Base-by-base conservation (phyloP, 2,888 invertebrate species). In the Ormyrus pomaceus region DNA sequence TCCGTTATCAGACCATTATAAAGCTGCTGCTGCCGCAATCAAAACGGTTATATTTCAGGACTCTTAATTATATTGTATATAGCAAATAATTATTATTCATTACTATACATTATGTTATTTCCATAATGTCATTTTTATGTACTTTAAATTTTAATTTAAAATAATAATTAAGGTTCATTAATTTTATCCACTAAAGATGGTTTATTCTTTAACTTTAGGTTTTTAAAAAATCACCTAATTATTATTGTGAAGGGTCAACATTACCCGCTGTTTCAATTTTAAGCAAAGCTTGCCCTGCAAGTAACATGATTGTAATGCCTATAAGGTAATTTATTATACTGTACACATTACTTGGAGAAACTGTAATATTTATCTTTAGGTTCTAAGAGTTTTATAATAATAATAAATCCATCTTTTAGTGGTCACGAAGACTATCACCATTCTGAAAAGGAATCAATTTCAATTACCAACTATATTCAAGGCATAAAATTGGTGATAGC, bases 401-500 rank as follows among this genome's bases (percentile, higher is more conserved):
- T 62, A 55, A n/a, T 34, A 34, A 70, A 70, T 19, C 55, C 56
- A 11, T n/a, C 65, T 84, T 84, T 45, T 78, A 86, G 86, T 59
- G 85, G 83, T 45, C 66, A 79, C 0, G 45, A 82, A 19, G 81
- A 83, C 50, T 9, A 45, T 13, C 66, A 59, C 2, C 74, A 82
- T 71, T 64, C 72, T 45, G 79, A 76, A 34, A 64, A 53, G 6
- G 86, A 85, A 80, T 85, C 86, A 8, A 84, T 85, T 73, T 83
- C 84, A 1, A 66, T 83, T n/a, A 62, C 69, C 19, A 77, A 81
- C 81, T 85, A 84, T 13, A 71, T 84, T 0, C 81, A 83, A 48
- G 84, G 83, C n/a, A 66, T 84, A 8, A 86, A 86, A 81, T 51
- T 86, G 45, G 56, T 81, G 10, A 84, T 85, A 77, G 83, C 86